Evolutionary conservation across 1,140 invertebrate species (phyloP), one percentile per base, ranked within the genome.

Genomic region (Cheumatopsyche charites): DNA sequence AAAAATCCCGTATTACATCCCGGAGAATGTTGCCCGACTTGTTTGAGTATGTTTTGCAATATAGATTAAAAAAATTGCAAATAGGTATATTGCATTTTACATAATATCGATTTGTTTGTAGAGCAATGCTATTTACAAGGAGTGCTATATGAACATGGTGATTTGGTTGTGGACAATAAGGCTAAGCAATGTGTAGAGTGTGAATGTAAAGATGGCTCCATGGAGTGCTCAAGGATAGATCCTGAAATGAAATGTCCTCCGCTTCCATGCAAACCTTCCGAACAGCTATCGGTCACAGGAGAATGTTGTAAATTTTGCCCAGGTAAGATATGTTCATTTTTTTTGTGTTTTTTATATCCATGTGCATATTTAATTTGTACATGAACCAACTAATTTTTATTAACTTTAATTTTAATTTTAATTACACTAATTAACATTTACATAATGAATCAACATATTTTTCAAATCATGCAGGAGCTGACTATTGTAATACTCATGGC

Each of bases 251-350:
- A 86, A 65, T 97, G 94, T 84, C 94, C 94, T 23, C 83, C 87
- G 73, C 84, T 96, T 68, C 86, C 90, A n/a, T 97, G 94, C 86
- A 89, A 91, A 62, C 82, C 86, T 21, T 86, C 87, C 43, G 87
- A 94, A 78, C 91, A 93, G 81, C 90, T 95, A 77, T 88, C 88
- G 75, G 90, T 93, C 43, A 89, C 90, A 23, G 92, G 90, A 62
- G 90, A 95, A 80, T 97, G 94, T 82, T 97, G 94, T 84, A 94
- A 93, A 81, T 93, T 94, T 79, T 97, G 94, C 83, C 90, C 90
- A 86, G 94, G 94, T 95, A 86, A 78, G n/a, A n/a, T n/a, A n/a
- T n/a, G n/a, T 77, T 52, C 15, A 42, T 12, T 12, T 62, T 45
- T 58, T 58, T 6, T 52, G 5, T 13, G 19, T 15, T 19, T 9